Evolutionary conservation across 2,888 invertebrate genomes (phyloP), one percentile per base, ranked within the genome.

Genomic region (Petrolisthes cinctipes): DNA sequence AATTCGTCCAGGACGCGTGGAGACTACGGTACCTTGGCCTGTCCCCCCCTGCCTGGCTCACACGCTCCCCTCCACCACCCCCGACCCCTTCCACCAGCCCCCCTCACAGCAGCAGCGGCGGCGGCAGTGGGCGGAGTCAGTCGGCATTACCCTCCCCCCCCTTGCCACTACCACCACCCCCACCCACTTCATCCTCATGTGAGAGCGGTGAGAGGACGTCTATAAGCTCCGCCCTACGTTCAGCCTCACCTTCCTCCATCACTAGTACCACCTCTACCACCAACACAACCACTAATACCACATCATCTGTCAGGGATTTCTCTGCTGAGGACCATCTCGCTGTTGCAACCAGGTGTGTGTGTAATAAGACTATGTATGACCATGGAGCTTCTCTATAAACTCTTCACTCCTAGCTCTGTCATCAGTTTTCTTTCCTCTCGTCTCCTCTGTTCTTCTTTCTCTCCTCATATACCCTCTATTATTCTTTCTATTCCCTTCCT

Each of bases 1-100:
- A 97, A 92, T 94, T 97, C 83, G 93, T 97, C 37, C 97, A 97
- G 92, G 97, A 97, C 92, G 97, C 97, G 1, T 97, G 97, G 97
- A 94, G 97, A 91, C 97, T 97, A 96, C 95, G 97, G 90, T 97
- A 97, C 92, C 94, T 97, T 51, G 97, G 97, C 91, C 89, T 95
- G 17, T 95, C 95, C 5, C 94, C 95, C 0, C 91, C 95, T 96
- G 6, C 86, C n/a, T 90, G 90, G 86, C 89, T 91, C 79, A 89
- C 90, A 5, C 87, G 90, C 51, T 88, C 88, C 66, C 87, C 86
- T 57, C 86, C 86, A 9, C 85, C 80, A 6, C 85, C 81, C 11
- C 85, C 83, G 0, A 61, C 61, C 11, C 11, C 11, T 6, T 51
- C n/a, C 54, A 37, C 53, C 53, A 81, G 81, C 53, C 66, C 82